Conservation (phyloP, 2,888 invertebrate genomes). For the Acronicta psi region DNA sequence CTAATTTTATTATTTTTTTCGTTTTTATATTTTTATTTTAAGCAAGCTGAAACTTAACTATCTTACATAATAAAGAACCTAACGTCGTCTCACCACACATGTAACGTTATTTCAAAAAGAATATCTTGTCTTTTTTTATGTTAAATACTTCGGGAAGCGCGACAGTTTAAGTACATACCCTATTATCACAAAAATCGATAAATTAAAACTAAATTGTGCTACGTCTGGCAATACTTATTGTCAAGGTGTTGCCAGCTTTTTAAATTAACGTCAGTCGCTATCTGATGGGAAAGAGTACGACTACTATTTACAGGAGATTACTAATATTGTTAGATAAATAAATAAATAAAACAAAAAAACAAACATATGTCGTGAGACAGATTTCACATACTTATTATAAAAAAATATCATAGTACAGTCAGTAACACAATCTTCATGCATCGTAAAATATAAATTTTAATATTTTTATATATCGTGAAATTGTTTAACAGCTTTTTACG, state of each 20-base stretch:
- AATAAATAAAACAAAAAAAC: constrained; percentile 65
- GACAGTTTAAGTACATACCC: constrained; percentile 79
- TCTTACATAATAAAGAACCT: constrained; percentile 73
- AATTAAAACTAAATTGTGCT: constrained; percentile 84
- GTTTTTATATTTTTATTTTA: constrained; percentile 31
- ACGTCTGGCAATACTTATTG: constrained; percentile 66
- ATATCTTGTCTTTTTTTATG: constrained; percentile 74
- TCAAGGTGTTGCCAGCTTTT: constrained; percentile 66
- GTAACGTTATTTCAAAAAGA: constrained; percentile 79
- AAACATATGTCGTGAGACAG: constrained; percentile 89
- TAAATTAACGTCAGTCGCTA: constrained; percentile 70
- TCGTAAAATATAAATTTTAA: constrained; percentile 13
- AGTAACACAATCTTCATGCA: constrained; percentile 41
- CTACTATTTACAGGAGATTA: constrained; percentile 75
- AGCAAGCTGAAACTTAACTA: constrained; percentile 74
- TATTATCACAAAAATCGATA: constrained; percentile 86
- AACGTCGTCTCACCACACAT: constrained; percentile 89
- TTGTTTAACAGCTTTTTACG: background rate
- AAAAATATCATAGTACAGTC: constrained; percentile 46
- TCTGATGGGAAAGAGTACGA: constrained; percentile 86
- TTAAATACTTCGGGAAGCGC: constrained; percentile 66
- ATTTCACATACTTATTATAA: constrained; percentile 68
- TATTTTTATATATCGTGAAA: background rate
- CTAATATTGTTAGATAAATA: constrained; percentile 58
- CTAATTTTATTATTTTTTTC: constrained; percentile 35